These are phyloP conservation scores for Coenobita brevimanus DNA, from an alignment of 1,140 invertebrate genomes.

Conservation along the genomic window DNA sequence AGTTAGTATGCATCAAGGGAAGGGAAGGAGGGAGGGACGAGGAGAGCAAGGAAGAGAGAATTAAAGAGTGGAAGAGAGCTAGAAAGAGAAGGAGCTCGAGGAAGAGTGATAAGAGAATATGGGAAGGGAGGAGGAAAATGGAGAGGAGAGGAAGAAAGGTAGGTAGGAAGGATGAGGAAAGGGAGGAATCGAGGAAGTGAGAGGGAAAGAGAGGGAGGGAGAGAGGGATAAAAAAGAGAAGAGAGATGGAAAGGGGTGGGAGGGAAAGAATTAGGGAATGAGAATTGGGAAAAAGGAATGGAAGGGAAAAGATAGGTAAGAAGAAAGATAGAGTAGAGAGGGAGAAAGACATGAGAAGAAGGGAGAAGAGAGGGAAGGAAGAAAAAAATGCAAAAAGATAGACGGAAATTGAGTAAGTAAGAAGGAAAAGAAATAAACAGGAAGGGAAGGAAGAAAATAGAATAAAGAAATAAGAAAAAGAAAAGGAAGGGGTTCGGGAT, in stretches of 20 bases:
- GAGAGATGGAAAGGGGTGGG: neutral
- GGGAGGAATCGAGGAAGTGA: neutral
- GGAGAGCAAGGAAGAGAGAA: neutral
- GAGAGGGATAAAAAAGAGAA: neutral
- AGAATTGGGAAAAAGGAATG: neutral
- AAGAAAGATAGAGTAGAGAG: too few species aligned
- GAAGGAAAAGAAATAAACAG: neutral
- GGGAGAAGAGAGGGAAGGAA: neutral
- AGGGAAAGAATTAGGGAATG: neutral
- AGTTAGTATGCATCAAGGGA: too few species aligned
- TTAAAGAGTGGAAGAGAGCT: neutral
- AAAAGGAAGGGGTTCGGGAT: neutral
- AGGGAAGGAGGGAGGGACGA: neutral
- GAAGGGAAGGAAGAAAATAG: neutral
- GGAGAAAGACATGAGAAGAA: neutral
- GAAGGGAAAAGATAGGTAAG: too few species aligned
- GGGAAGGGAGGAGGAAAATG: too few species aligned
- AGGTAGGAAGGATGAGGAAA: neutral
- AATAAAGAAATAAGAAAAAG: neutral
- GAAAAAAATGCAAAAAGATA: neutral
- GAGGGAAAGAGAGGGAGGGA: neutral
- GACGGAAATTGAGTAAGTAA: neutral
- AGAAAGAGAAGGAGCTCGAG: neutral
- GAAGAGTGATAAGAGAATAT: too few species aligned
- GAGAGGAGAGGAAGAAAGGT: neutral